Conservation (phyloP, 2,888 invertebrate genomes). For the Homarus gammarus region DNA sequence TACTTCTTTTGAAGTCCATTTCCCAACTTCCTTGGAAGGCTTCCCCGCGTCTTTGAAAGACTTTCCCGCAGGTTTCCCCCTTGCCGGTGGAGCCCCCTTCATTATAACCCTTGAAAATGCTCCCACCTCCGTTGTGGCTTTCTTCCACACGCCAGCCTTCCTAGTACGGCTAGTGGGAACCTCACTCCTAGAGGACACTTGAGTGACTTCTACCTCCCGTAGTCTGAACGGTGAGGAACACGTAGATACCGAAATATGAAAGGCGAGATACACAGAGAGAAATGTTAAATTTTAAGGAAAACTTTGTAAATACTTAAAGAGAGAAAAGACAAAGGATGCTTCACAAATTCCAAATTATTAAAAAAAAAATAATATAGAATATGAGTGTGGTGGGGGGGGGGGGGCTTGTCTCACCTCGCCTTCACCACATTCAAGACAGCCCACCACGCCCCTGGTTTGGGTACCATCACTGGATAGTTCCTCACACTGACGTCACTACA, state of each 20-base stretch:
- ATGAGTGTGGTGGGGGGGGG: too few relatives aligned
- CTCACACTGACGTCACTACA: constrained; percentile 44
- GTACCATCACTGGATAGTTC: constrained; percentile 51
- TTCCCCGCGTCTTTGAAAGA: neutral
- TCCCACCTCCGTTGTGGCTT: neutral
- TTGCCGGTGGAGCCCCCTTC: too few relatives aligned
- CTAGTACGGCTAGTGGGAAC: neutral
- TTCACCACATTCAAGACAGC: constrained; percentile 13
- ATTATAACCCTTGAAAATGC: too few relatives aligned
- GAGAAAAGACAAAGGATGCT: too few relatives aligned
- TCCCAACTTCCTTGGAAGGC: neutral
- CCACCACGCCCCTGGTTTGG: constrained; percentile 7
- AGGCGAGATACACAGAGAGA: too few relatives aligned
- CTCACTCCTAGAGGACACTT: neutral
- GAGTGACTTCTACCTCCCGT: constrained; percentile 13
- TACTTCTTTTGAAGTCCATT: neutral
- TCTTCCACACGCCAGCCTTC: constrained; percentile 22
- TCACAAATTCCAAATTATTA: too few relatives aligned
- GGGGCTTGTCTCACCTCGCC: constrained; percentile 23
- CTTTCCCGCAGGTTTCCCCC: too few relatives aligned
- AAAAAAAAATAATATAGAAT: too few relatives aligned
- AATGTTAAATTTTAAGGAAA: too few relatives aligned
- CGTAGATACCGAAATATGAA: neutral
- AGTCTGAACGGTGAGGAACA: too few relatives aligned
- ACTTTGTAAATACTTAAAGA: too few relatives aligned